phyloP scores from a whole-genome alignment of 2,113 vertebrate species.

The Uropsilus gracilis region DNA sequence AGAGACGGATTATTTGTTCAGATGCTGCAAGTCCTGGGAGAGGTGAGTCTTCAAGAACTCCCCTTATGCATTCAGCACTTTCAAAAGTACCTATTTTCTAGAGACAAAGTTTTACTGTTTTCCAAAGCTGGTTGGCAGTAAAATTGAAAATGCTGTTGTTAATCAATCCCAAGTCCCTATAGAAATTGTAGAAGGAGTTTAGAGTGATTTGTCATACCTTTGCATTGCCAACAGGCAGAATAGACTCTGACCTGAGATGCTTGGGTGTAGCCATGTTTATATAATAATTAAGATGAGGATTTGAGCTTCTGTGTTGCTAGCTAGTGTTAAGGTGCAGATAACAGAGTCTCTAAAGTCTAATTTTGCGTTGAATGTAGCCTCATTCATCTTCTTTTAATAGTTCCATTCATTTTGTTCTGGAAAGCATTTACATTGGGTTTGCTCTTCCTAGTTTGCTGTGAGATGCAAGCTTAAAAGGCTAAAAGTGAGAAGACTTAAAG shows the following conservation, averaged over 20 bases:
- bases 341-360: conserved; percentile 31
- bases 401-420: conserved; percentile 43
- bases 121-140: conserved; percentile 37
- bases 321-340: conserved; percentile 33
- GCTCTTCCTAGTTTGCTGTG: conserved; percentile 46
- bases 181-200: conserved; percentile 49
- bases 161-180: conserved; percentile 55
- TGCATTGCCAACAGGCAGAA: neutral
- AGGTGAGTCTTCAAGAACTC: conserved; percentile 13
- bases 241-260: neutral
- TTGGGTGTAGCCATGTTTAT: conserved; percentile 26
- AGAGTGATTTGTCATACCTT: conserved; percentile 38
- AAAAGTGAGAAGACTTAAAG: neutral
- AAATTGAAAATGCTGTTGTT: conserved; percentile 63
- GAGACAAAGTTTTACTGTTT: conserved; percentile 50
- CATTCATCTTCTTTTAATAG: conserved; percentile 67
- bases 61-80: neutral
- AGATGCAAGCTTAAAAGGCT: neutral
- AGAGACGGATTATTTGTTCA: conserved; percentile 57
- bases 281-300: conserved; percentile 14
- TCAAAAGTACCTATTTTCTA: conserved; percentile 36
- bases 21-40: neutral
- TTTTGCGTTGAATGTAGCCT: neutral
- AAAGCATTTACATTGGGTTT: conserved; percentile 65
- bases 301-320: neutral